Conservation (phyloP, 2,888 invertebrate genomes). For the Caenorhabditis japonica region DNA sequence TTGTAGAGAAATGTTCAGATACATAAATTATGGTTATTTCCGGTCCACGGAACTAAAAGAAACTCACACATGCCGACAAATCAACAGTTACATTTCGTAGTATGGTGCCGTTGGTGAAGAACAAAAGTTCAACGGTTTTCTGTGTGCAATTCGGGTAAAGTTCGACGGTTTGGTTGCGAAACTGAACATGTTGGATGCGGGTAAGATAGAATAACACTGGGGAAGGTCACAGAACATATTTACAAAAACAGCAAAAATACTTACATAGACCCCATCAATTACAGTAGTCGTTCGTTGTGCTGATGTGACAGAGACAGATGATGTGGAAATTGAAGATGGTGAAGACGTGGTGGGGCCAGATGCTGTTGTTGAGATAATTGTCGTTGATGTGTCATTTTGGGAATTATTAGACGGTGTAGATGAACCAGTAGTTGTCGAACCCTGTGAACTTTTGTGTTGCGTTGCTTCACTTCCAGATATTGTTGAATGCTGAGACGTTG, state of each 20-base stretch:
- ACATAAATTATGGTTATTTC: too few relatives aligned
- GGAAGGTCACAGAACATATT: not conserved
- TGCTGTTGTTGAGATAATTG: not conserved
- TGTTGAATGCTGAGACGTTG: not conserved
- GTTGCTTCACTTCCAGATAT: not conserved
- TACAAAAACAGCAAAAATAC: too few relatives aligned
- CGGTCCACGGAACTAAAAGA: not conserved
- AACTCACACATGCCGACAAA: conserved; percentile 13
- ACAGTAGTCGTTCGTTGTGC: not conserved
- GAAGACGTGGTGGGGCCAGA: not conserved
- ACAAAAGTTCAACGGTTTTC: conserved; percentile 10
- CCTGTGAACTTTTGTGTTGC: not conserved
- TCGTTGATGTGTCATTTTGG: too few relatives aligned
- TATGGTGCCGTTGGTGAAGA: conserved; percentile 4
- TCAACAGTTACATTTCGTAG: conserved; percentile 13
- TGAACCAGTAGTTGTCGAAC: not conserved
- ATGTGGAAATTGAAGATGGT: not conserved
- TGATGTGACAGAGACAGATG: not conserved
- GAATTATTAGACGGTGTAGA: too few relatives aligned
- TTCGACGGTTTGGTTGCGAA: conserved; percentile 14
- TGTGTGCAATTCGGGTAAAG: conserved; percentile 10
- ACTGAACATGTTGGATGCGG: conserved; percentile 1
- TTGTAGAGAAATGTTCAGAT: too few relatives aligned
- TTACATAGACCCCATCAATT: conserved; percentile 11
- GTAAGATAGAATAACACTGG: not conserved